Base-by-base conservation (phyloP, 2,888 invertebrate genomes). In the Cynaeus angustus region DNA sequence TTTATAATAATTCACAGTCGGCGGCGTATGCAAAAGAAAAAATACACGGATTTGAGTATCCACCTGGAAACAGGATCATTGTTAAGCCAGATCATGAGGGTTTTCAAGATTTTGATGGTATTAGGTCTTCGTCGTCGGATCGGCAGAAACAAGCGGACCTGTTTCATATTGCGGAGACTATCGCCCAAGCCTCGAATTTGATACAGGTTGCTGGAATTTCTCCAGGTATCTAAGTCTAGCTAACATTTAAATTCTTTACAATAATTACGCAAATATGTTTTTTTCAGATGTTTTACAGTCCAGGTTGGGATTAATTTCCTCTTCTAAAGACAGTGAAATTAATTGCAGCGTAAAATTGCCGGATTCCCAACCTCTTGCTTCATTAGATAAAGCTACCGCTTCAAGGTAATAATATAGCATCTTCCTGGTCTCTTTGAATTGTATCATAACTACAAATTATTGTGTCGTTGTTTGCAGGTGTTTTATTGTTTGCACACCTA, bases 1-100 rank as follows among this genome's bases (percentile, higher is more conserved):
- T 92, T 5, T 94, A 94, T 82, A 89, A 89, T 70, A 90, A 89
- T 79, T 87, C 91, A 0, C 91, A 91, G 78, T 89, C 91, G 77
- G 91, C 92, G 14, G 91, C 90, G 0, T 93, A 94, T 85, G 94
- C 93, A 50, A 90, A 92, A 76, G 93, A 95, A 74, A 96, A 96
- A 84, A 87, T 97, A 46, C 93, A 97, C 83, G 93, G 94, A 2
- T 93, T 97, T 84, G 97, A 97, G 84, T 97, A 96, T 86, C 97
- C 97, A 0, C 93, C 94, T 14, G 96, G 96, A 12, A 91, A 92
- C 79, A 89, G 92, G 70, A 87, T 97, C 74, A 93, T 93, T 79
- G 92, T 94, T 0, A 91, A 90, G 79, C 91, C 91, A 8, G 90
- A 91, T 66, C 82, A 12, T 28, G 52, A 64, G 12, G 64, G 26